Conservation (phyloP, 2,113 vertebrate species). For the Ochotona princeps region DNA sequence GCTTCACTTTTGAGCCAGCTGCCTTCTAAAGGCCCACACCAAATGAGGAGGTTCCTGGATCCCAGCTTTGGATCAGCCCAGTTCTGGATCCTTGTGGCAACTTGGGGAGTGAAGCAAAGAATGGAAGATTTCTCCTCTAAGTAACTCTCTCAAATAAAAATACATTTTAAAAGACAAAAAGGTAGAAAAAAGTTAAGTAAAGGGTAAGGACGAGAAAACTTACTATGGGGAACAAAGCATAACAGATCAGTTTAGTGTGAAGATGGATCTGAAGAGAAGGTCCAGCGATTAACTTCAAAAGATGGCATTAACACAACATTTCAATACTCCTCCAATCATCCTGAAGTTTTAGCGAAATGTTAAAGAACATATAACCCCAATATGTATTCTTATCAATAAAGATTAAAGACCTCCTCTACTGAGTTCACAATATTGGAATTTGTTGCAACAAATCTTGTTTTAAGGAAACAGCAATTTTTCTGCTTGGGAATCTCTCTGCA, state of each 20-base stretch:
- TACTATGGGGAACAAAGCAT: neutral
- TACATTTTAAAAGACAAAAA: no score
- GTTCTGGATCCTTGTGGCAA: no score
- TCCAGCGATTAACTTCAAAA: constrained; percentile 3
- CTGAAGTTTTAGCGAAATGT: neutral
- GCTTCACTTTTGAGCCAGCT: no score
- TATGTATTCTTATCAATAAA: constrained; percentile 24
- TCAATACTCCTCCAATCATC: neutral
- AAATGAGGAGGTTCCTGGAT: no score
- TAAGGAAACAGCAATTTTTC: neutral
- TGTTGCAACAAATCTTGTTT: neutral
- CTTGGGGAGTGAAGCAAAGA: no score
- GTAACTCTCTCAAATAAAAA: no score
- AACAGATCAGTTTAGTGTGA: neutral
- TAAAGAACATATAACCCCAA: neutral
- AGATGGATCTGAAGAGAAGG: neutral
- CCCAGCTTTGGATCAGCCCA: no score
- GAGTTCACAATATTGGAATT: neutral
- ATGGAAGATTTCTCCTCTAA: no score
- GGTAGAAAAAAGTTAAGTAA: neutral
- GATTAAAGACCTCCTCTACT: neutral
- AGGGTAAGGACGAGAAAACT: constrained; percentile 2
- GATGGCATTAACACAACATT: neutral
- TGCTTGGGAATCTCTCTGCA: neutral
- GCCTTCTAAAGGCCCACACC: no score